Conservation (phyloP, 2,888 invertebrate species). For the Bugula neritina region DNA sequence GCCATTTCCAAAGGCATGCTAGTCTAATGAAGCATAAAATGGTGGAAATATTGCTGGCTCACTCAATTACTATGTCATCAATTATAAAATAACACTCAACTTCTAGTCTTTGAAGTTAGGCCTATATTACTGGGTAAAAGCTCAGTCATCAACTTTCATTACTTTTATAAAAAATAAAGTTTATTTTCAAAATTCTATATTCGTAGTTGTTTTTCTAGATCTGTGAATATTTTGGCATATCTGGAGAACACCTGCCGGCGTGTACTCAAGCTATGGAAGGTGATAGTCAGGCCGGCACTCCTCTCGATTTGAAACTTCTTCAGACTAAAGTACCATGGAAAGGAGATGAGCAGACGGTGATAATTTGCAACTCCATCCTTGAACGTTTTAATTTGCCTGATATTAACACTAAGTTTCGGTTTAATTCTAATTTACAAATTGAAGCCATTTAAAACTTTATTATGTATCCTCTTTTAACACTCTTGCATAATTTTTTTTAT, state of each 20-base stretch:
- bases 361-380: neutral
- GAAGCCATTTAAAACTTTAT: neutral
- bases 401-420: constrained; percentile 9
- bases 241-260: neutral
- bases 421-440: neutral
- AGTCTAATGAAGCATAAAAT: too few relatives aligned
- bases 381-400: neutral
- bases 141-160: too few relatives aligned
- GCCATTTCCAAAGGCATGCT: too few relatives aligned
- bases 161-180: too few relatives aligned
- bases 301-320: neutral
- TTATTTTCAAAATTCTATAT: too few relatives aligned
- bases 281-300: constrained; percentile 4
- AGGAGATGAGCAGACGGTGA: neutral
- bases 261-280: neutral
- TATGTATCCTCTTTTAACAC: too few relatives aligned
- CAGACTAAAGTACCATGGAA: neutral
- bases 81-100: too few relatives aligned
- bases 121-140: too few relatives aligned
- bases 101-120: too few relatives aligned
- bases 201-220: neutral
- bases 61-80: too few relatives aligned
- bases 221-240: neutral
- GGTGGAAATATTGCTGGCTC: too few relatives aligned
- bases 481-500: too few relatives aligned